phyloP scores from a whole-genome alignment of 1,140 invertebrate genomes.

The Sogatella furcifera region DNA sequence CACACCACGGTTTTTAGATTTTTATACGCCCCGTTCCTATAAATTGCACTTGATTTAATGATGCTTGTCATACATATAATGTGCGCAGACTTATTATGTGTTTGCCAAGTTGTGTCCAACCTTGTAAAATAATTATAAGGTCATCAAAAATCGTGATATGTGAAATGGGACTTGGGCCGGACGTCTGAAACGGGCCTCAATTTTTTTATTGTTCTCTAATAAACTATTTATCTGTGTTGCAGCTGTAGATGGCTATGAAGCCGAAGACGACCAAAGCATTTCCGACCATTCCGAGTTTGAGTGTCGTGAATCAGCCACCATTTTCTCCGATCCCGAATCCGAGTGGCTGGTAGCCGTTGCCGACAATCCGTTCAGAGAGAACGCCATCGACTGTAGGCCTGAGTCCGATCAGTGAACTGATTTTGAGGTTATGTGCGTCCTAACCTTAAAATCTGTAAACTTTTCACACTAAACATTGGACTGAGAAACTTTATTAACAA shows the following conservation, averaged over 20 bases:
- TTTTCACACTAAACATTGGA: too few species aligned
- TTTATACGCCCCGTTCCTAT: too few species aligned
- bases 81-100: not conserved
- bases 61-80: too few species aligned
- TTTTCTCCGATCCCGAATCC: conserved; percentile 47
- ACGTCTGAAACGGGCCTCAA: too few species aligned
- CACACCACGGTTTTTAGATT: too few species aligned
- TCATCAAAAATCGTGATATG: conserved; percentile 17
- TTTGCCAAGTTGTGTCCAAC: not conserved
- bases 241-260: not conserved
- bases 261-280: conserved; percentile 31
- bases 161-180: conserved; percentile 32
- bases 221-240: conserved; percentile 20
- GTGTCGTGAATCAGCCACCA: conserved; percentile 30
- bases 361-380: conserved; percentile 11
- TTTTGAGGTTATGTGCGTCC: too few species aligned
- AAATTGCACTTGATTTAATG: too few species aligned
- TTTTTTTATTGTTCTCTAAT: too few species aligned
- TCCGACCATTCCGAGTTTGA: conserved; percentile 26
- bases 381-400: conserved; percentile 29
- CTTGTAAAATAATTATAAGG: conserved; percentile 3
- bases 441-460: too few species aligned
- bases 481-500: too few species aligned
- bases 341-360: conserved; percentile 38
- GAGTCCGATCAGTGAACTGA: conserved; percentile 35